Conservation (phyloP, 1,140 invertebrate genomes). For the Doryteuthis pealeii region DNA sequence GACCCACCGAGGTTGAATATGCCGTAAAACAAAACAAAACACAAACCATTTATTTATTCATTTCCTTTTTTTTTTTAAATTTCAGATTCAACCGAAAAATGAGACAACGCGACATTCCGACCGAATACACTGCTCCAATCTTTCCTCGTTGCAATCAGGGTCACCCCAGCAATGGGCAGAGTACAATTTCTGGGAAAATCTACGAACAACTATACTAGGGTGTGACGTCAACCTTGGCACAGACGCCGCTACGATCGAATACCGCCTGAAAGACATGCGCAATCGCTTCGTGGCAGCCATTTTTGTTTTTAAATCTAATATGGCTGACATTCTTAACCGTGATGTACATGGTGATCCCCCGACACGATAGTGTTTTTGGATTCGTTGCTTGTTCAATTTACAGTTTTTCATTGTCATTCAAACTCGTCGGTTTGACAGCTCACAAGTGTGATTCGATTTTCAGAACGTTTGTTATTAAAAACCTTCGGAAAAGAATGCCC, state of each 20-base stretch:
- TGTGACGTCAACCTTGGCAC: conserved; percentile 27
- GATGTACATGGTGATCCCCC: conserved; percentile 25
- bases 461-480: neutral
- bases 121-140: no score
- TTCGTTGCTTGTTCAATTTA: conserved; percentile 30
- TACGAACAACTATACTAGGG: conserved; percentile 24
- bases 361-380: conserved; percentile 26
- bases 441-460: conserved; percentile 23
- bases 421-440: conserved; percentile 33
- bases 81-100: no score
- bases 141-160: no score
- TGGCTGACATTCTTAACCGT: conserved; percentile 26
- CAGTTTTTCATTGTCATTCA: conserved; percentile 33
- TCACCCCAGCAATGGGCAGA: conserved; percentile 12
- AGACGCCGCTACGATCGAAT: conserved; percentile 8
- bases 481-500: conserved; percentile 9
- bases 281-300: conserved; percentile 20
- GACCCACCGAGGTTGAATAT: no score
- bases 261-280: conserved; percentile 21
- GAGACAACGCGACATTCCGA: no score
- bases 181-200: conserved; percentile 29
- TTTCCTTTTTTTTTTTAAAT: no score
- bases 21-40: no score
- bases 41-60: no score
- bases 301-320: conserved; percentile 23